Conservation (phyloP, 2,797 vertebrate genomes). For the Acanthurus tractus region DNA sequence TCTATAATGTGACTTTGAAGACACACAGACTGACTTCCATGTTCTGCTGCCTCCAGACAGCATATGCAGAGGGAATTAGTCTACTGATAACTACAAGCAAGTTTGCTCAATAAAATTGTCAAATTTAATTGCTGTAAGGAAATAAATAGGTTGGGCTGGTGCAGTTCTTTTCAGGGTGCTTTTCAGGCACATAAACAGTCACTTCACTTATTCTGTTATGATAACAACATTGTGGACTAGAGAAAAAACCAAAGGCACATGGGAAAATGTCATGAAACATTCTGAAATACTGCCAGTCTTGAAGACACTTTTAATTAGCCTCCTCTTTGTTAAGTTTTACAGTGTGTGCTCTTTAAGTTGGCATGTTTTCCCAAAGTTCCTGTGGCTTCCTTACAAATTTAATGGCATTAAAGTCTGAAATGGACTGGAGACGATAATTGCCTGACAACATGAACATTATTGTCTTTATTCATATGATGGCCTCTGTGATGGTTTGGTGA, state of each 20-base stretch:
- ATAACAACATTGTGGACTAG: conserved; percentile 36
- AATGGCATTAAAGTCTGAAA: conserved; percentile 2
- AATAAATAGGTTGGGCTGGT: conserved; percentile 57
- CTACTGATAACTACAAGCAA: conserved; percentile 48
- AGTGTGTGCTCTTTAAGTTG: conserved; percentile 33
- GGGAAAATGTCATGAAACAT: conserved; percentile 42
- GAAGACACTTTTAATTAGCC: conserved; percentile 57
- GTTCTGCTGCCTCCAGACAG: conserved; percentile 34
- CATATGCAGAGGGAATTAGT: conserved; percentile 28
- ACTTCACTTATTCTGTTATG: conserved; percentile 36
- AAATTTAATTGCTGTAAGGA: conserved; percentile 59
- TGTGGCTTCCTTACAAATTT: conserved; percentile 13
- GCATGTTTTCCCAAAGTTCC: conserved; percentile 25
- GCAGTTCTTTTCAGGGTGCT: conserved; percentile 23
- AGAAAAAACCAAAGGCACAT: conserved; percentile 36
- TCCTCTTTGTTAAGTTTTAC: conserved; percentile 41
- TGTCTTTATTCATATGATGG: neutral
- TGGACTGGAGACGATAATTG: conserved; percentile 11
- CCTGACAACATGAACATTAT: neutral
- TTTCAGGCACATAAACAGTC: conserved; percentile 44
- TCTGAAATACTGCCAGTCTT: conserved; percentile 50
- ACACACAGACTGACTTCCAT: conserved; percentile 20
- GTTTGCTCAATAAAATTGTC: conserved; percentile 56
- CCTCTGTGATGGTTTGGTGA: conserved; percentile 41
- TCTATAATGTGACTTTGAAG: conserved; percentile 13